A percentile compares a stretch with the other conserved stretches of the same genome.
Conservation (phyloP, 1,140 invertebrate genomes). For the Sesamia nonagrioides region DNA sequence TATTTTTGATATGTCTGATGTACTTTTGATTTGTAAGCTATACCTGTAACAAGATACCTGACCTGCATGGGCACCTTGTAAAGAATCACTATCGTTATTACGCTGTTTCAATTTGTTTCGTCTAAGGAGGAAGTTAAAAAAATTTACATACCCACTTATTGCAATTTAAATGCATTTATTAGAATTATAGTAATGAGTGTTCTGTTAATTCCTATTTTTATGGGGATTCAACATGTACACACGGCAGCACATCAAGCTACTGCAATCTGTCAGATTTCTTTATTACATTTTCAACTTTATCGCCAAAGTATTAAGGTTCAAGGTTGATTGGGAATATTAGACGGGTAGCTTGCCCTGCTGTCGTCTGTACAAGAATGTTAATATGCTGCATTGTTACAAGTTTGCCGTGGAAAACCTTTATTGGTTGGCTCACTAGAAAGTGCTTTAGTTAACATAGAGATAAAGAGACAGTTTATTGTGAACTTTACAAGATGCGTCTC, state of each 20-base stretch:
- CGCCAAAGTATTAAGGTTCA: too few species aligned
- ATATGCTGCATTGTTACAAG: slow-evolving; percentile 10
- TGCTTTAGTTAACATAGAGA: not conserved
- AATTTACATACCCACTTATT: not conserved
- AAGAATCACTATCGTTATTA: slow-evolving; percentile 12
- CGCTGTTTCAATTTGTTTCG: not conserved
- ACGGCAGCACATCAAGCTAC: too few species aligned
- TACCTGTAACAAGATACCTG: slow-evolving; percentile 21
- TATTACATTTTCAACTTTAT: too few species aligned
- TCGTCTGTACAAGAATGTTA: too few species aligned
- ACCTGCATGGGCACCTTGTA: slow-evolving; percentile 34
- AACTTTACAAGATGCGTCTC: slow-evolving; percentile 37
- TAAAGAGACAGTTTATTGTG: slow-evolving; percentile 14
- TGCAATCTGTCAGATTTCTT: too few species aligned
- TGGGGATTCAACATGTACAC: not conserved
- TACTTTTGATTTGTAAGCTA: slow-evolving; percentile 39
- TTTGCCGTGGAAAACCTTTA: not conserved
- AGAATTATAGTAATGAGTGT: slow-evolving; percentile 3
- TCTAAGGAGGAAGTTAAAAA: not conserved
- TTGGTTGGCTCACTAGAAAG: not conserved
- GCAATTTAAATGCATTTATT: slow-evolving; percentile 27
- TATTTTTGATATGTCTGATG: slow-evolving; percentile 47
- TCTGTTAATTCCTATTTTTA: slow-evolving; percentile 8
- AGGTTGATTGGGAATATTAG: too few species aligned
- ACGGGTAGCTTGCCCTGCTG: too few species aligned